phyloP scores from a whole-genome alignment of 2,888 invertebrate species.

The Phyllotreta striolata region DNA sequence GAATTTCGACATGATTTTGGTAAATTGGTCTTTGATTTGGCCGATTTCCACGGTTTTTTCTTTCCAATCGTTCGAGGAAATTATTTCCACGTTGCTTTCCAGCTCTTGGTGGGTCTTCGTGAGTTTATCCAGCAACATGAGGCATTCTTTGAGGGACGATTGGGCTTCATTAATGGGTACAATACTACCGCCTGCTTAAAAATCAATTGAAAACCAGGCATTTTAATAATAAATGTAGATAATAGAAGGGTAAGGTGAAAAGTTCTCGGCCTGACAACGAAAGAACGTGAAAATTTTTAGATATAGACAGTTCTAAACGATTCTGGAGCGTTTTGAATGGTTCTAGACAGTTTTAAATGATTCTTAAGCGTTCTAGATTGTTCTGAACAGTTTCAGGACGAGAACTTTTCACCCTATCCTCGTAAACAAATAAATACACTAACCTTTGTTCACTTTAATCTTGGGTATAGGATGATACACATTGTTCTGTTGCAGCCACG shows the following conservation, averaged over 20 bases:
- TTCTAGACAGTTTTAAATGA: too few relatives aligned
- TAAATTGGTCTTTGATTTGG: constrained; percentile 62
- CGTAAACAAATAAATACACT: background rate
- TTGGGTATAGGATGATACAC: constrained; percentile 48
- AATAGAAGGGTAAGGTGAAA: background rate
- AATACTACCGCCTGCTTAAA: constrained; percentile 37
- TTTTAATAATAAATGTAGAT: too few relatives aligned
- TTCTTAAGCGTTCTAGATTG: too few relatives aligned
- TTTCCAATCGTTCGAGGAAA: constrained; percentile 67
- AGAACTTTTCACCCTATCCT: too few relatives aligned
- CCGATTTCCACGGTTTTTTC: constrained; percentile 63
- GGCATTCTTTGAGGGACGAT: constrained; percentile 51
- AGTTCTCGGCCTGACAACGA: too few relatives aligned
- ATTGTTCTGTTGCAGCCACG: constrained; percentile 56
- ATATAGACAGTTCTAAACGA: too few relatives aligned
- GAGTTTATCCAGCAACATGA: constrained; percentile 57
- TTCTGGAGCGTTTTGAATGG: too few relatives aligned
- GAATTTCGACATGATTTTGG: constrained; percentile 57
- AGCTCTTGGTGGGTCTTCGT: constrained; percentile 61
- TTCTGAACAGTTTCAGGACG: too few relatives aligned
- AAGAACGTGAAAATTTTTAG: too few relatives aligned
- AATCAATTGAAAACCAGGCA: background rate
- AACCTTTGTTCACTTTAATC: constrained; percentile 48
- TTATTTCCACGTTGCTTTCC: constrained; percentile 59
- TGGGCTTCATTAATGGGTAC: constrained; percentile 59